phyloP scores from a whole-genome alignment of 2,888 invertebrate genomes.

The Masnerella sp. region DNA sequence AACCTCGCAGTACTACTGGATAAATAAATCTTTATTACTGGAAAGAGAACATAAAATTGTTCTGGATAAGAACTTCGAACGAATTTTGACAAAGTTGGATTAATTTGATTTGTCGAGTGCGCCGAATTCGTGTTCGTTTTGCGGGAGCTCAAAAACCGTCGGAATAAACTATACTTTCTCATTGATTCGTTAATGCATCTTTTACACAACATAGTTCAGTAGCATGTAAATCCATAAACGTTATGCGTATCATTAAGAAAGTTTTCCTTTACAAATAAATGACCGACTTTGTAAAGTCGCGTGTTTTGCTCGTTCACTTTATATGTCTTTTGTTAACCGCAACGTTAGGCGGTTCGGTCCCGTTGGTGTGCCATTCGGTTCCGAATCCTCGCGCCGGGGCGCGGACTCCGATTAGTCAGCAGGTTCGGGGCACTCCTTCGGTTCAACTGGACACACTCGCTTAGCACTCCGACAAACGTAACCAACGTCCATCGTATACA shows the following conservation, averaged over 20 bases:
- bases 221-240: constrained; percentile 70
- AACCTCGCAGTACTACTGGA: constrained; percentile 55
- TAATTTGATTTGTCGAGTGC: constrained; percentile 34
- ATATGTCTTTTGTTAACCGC: constrained; percentile 1
- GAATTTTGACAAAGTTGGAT: background rate
- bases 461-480: constrained; percentile 70
- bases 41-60: too few species aligned
- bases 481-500: constrained; percentile 69
- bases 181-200: constrained; percentile 69
- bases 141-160: constrained; percentile 60
- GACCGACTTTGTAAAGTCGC: constrained; percentile 69
- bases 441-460: constrained; percentile 70
- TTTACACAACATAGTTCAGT: constrained; percentile 71
- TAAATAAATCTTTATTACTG: too few species aligned
- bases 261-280: constrained; percentile 67
- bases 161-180: constrained; percentile 71
- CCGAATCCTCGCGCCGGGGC: background rate
- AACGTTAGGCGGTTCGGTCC: constrained; percentile 43
- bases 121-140: constrained; percentile 60
- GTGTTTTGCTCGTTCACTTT: constrained; percentile 26
- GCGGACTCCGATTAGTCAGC: background rate
- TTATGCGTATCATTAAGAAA: constrained; percentile 56
- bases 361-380: background rate
- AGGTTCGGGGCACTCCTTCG: constrained; percentile 57
- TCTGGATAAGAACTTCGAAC: constrained; percentile 25